Base-by-base conservation (phyloP, 2,113 vertebrate species). In the Eulemur rufifrons region DNA sequence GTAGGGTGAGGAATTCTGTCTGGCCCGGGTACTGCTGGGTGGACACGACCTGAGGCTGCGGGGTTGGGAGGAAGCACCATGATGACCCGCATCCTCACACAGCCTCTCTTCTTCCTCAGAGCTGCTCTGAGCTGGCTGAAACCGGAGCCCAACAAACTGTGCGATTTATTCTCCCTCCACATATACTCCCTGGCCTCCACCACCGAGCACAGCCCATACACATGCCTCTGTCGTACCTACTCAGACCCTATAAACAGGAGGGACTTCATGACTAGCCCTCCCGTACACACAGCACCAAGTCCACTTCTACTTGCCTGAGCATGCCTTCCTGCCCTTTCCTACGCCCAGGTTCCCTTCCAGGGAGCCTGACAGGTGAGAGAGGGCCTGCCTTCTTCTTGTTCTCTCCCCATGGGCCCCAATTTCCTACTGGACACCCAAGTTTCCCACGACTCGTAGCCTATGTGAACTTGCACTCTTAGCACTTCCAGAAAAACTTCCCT, bases 71-170 rank as follows among this genome's bases (percentile, higher is more conserved):
- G 8, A 61, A 23, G 18, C 4, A 8, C 20, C 17, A 17, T 45
- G 37, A 63, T 69, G 29, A 34, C 18, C 54, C 5, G 2, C 12
- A 14, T 63, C 37, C 34, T 92, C 86, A 77, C 6, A 23, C 13
- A 61, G 56, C 8, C 23, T 18, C 25, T n/a, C 17, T 59, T 39
- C 25, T 23, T 18, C 59, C 34, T 63, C 32, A n/a, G 32, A 63
- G 76, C 8, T n/a, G 34, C 50, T 39, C 85, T 73, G 83, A 63
- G 50, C 11, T 50, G 45, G 50, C 21, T 77, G 27, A 83, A 50
- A 32, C 0, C 4, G 21, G 14, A 68, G 1, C 5, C 15, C 25
- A 21, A 32, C 10, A 74, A 37, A 34, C 1, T 23, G 6, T 3
- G 21, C 3, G 5, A 6, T 52, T 69, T 61, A 27, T 45, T 37